Conservation (phyloP, 30 jellyfish, hydroid and myxozoan genomes). For the Morbakka virulenta region DNA sequence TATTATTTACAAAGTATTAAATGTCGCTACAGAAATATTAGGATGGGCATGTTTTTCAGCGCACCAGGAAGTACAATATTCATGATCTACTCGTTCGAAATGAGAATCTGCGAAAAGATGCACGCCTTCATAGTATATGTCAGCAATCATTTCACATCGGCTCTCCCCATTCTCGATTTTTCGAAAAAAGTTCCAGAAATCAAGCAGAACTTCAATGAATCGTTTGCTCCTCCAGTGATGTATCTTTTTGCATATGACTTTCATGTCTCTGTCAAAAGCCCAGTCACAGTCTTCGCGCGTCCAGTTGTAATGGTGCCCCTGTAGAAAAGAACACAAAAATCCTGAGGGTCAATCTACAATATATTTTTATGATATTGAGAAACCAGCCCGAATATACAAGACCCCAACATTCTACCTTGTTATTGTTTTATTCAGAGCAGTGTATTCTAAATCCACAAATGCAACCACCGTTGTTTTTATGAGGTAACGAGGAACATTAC, state of each 20-base stretch:
- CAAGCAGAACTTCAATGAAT: constrained; percentile 53
- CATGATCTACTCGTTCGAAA: constrained; percentile 89
- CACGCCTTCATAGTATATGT: constrained; percentile 90
- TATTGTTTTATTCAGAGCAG: too few species aligned
- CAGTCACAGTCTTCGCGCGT: constrained; percentile 81
- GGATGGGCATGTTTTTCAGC: constrained; percentile 93
- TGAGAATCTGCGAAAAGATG: constrained; percentile 89
- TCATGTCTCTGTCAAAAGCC: constrained; percentile 86
- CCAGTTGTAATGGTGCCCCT: constrained; percentile 99
- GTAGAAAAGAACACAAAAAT: not conserved
- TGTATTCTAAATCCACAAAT: too few species aligned
- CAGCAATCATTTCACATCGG: constrained; percentile 82
- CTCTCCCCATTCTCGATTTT: constrained; percentile 74
- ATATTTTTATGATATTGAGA: too few species aligned
- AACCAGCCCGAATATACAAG: too few species aligned
- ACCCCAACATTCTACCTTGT: too few species aligned
- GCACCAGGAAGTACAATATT: constrained; percentile 77
- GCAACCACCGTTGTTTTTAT: too few species aligned
- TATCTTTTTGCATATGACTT: constrained; percentile 45
- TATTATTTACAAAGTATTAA: not conserved
- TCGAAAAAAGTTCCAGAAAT: constrained; percentile 70
- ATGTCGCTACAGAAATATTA: not conserved
- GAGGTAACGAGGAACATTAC: too few species aligned
- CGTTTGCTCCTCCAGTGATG: constrained; percentile 69
- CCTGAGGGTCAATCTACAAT: not conserved